phyloP scores from a whole-genome alignment of 1,140 invertebrate species.

The Manduca sexta region DNA sequence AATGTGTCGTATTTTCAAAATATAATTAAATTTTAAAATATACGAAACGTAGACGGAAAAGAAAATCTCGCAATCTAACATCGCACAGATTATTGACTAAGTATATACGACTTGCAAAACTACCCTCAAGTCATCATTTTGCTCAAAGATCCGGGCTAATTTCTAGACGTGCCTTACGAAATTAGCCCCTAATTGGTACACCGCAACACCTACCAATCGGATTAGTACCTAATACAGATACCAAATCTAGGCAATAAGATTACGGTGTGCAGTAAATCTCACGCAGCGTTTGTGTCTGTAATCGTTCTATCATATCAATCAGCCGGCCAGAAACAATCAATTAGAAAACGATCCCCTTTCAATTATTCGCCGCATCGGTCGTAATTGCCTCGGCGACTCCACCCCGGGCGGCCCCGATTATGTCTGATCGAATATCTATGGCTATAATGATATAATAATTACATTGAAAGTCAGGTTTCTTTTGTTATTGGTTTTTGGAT shows the following conservation, averaged over 20 bases:
- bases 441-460: constrained; percentile 16
- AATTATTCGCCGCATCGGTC: constrained; percentile 54
- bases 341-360: constrained; percentile 61
- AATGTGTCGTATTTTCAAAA: no score
- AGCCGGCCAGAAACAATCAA: constrained; percentile 62
- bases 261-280: background rate
- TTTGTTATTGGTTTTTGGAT: no score
- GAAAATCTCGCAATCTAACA: no score
- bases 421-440: constrained; percentile 29
- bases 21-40: no score
- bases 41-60: no score
- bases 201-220: background rate
- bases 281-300: constrained; percentile 16
- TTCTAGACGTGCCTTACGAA: no score
- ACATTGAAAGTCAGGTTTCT: background rate
- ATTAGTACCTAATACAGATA: background rate
- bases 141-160: no score
- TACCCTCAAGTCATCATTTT: no score
- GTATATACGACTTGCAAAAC: no score
- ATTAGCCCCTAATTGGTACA: no score
- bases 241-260: background rate
- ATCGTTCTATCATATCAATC: constrained; percentile 61
- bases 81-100: no score
- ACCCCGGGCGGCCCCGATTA: constrained; percentile 18
- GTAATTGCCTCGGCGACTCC: constrained; percentile 46